Conservation (phyloP, 2,113 vertebrate genomes). For the Megalops atlanticus region DNA sequence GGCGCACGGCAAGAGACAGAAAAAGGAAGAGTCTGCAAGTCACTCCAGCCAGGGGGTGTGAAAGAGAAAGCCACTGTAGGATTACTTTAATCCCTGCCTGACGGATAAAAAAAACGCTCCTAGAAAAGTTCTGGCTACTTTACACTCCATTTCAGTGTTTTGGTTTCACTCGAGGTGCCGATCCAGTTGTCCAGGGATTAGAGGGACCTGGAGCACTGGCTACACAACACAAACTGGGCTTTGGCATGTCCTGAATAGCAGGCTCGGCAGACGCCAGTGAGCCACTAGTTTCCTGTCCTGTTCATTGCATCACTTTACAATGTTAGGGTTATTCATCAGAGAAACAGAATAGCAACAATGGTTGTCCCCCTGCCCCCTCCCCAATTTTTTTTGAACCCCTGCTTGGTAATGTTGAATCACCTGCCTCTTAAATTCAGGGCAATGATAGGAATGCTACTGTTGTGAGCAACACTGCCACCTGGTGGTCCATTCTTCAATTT, state of each 20-base stretch:
- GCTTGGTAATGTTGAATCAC: neutral
- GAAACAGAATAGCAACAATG: neutral
- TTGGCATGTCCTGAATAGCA: too few relatives aligned
- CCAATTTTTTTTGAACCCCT: neutral
- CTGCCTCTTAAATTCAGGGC: neutral
- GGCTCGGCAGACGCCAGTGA: too few relatives aligned
- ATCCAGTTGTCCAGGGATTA: neutral
- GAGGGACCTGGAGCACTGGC: neutral
- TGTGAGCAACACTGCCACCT: slow-evolving; percentile 12
- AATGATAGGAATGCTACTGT: neutral
- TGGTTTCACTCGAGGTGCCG: neutral
- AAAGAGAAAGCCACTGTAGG: too few relatives aligned
- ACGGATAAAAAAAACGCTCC: neutral
- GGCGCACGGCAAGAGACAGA: too few relatives aligned
- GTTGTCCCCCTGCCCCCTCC: neutral
- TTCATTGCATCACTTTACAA: neutral
- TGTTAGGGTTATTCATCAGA: neutral
- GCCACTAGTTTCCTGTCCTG: neutral
- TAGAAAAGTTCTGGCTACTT: neutral
- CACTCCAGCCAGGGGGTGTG: too few relatives aligned
- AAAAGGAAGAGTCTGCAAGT: too few relatives aligned
- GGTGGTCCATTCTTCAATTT: neutral
- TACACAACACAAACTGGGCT: too few relatives aligned
- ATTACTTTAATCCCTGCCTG: too few relatives aligned
- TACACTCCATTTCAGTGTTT: neutral